Evolutionary conservation across 2,113 vertebrate genomes (phyloP).

Genomic region (Arenaria interpres): DNA sequence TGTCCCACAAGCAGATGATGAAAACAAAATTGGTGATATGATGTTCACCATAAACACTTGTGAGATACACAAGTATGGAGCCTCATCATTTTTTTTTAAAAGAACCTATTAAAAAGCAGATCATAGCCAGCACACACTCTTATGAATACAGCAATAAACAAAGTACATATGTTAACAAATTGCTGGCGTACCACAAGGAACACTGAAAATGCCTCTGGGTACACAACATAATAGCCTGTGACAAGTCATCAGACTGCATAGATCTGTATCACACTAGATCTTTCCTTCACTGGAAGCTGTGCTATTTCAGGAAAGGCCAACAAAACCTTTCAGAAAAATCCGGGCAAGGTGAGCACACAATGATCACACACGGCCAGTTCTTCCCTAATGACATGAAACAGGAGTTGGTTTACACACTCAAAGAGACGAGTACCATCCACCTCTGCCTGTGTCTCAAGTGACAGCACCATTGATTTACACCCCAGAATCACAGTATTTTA

Average conservation of each 20-base stretch:
- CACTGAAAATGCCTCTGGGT: neutral
- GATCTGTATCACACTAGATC: neutral
- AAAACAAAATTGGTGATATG: neutral
- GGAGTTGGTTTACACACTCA: neutral
- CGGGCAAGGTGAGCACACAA: neutral
- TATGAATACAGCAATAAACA: neutral
- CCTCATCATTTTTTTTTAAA: neutral
- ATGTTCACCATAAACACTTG: neutral
- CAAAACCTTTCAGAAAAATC: neutral
- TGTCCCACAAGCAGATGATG: neutral
- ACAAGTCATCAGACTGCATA: neutral
- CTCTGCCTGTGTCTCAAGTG: neutral
- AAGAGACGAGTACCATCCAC: fast-evolving
- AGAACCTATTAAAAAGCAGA: neutral
- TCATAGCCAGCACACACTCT: neutral
- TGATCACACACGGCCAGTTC: neutral
- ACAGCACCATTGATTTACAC: neutral
- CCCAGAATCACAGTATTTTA: neutral
- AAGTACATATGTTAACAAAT: neutral
- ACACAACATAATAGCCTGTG: neutral
- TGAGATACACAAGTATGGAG: neutral
- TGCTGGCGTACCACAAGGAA: neutral
- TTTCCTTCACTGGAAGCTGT: neutral
- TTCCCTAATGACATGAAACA: neutral
- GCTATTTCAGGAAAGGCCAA: neutral